These are phyloP conservation scores for Papilio aristodemus DNA, from an alignment of 1,140 invertebrate genomes.

Conservation along the genomic window DNA sequence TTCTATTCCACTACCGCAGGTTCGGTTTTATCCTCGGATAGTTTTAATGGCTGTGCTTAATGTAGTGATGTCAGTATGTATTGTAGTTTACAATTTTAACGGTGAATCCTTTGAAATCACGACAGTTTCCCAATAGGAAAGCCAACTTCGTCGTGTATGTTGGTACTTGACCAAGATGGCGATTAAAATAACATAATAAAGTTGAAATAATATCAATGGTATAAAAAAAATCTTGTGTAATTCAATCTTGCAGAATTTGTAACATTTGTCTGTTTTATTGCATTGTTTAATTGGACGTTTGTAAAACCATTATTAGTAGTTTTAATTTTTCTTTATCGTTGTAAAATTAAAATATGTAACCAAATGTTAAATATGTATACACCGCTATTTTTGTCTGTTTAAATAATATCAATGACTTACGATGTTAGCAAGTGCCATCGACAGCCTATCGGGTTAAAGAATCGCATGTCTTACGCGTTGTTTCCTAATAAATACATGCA, in stretches of 20 bases:
- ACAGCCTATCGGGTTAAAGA: conserved; percentile 8
- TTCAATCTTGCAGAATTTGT: background rate
- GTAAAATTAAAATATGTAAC: background rate
- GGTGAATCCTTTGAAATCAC: background rate
- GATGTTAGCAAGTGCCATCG: conserved; percentile 2
- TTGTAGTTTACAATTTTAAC: background rate
- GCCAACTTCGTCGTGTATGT: background rate
- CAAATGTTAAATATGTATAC: background rate
- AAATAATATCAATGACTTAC: background rate
- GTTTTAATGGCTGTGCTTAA: conserved; percentile 20
- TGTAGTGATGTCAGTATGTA: background rate
- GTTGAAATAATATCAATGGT: background rate
- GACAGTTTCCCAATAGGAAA: too few relatives aligned
- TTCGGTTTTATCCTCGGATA: conserved; percentile 18
- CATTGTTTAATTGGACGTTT: background rate
- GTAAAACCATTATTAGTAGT: background rate
- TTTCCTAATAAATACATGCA: conserved; percentile 32
- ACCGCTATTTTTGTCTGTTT: background rate
- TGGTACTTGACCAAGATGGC: too few relatives aligned
- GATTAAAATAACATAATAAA: background rate
- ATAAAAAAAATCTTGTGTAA: background rate
- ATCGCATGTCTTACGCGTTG: conserved; percentile 27
- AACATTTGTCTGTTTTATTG: conserved; percentile 4
- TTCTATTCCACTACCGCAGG: background rate
- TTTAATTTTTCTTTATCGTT: background rate